These are phyloP conservation scores for Drosophila peninsularis DNA, from an alignment of 2,888 invertebrate species.

Conservation along the genomic window DNA sequence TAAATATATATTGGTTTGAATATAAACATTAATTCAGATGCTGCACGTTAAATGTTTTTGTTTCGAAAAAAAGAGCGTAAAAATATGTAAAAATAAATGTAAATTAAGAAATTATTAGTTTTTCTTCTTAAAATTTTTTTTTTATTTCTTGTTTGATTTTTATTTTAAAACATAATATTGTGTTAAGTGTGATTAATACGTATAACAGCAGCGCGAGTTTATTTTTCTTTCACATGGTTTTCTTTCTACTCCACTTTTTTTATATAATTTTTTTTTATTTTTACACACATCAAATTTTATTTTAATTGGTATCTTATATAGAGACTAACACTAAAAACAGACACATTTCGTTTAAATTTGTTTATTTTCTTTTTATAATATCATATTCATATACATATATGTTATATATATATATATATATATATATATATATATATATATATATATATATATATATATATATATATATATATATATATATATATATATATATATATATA, in stretches of 20 bases:
- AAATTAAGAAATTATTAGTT: constrained; percentile 22
- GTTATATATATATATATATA: constrained; percentile 34
- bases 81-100: constrained; percentile 11
- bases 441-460: constrained; percentile 29
- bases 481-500: too few species aligned
- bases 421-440: constrained; percentile 27
- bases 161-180: constrained; percentile 30
- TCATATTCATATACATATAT: constrained; percentile 40
- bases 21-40: constrained; percentile 1
- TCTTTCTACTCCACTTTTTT: constrained; percentile 33
- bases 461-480: constrained; percentile 18
- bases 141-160: neutral
- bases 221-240: constrained; percentile 43
- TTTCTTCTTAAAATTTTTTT: neutral
- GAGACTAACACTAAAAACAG: constrained; percentile 83
- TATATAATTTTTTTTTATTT: constrained; percentile 23
- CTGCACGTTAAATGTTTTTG: neutral
- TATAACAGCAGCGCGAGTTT: constrained; percentile 60
- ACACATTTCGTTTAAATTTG: constrained; percentile 73
- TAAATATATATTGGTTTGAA: neutral
- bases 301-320: constrained; percentile 65
- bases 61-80: neutral
- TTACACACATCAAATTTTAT: constrained; percentile 55
- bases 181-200: constrained; percentile 43
- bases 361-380: constrained; percentile 40